Base-by-base conservation (phyloP, 2,113 vertebrate genomes). In the Ptilonorhynchus violaceus region DNA sequence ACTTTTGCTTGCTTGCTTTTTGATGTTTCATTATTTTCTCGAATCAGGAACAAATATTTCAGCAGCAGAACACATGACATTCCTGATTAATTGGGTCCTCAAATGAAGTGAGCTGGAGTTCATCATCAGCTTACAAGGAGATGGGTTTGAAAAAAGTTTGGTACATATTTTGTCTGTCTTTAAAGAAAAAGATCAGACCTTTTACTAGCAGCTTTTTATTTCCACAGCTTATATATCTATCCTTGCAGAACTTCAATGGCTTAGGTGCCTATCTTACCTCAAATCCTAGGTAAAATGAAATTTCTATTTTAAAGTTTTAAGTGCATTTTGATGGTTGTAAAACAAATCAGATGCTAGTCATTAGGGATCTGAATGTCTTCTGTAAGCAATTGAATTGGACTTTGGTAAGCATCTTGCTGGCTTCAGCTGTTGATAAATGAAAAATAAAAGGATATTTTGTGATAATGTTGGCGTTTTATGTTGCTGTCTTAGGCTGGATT, bases 201-300 rank as follows among this genome's bases (percentile, higher is more conserved):
- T 64, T 92, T 28, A 79, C 37, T 39, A 33, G 10, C 9, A 25
- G 28, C 35, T 92, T 89, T 92, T 59, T 74, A 39, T 90, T 80
- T 93, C n/a, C 7, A 6, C 35, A 88, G 68, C 6, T 96, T 95
- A 82, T 56, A 58, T 42, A 88, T 69, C 62, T 53, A 60, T 18
- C 44, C n/a, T 68, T 79, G 49, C 18, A 67, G 49, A 82, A 93
- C 35, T 60, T 93, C 87, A 49, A 78, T 78, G 47, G 41, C 35
- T 92, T 55, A 49, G 19, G 35, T 56, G 63, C 33, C 33, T 78
- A 69, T 82, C 55, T 89, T 91, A 67, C 33, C 53, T 77, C 75
- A 62, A 95, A 92, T 89, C 76, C 75, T 80, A 49, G 28, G n/a
- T 64, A 87, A 92, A 82, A 89, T 46, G 23, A 73, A 91, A 89